phyloP scores from a whole-genome alignment of 2,113 vertebrate species.

The Pseudolaguvia tuberculata region DNA sequence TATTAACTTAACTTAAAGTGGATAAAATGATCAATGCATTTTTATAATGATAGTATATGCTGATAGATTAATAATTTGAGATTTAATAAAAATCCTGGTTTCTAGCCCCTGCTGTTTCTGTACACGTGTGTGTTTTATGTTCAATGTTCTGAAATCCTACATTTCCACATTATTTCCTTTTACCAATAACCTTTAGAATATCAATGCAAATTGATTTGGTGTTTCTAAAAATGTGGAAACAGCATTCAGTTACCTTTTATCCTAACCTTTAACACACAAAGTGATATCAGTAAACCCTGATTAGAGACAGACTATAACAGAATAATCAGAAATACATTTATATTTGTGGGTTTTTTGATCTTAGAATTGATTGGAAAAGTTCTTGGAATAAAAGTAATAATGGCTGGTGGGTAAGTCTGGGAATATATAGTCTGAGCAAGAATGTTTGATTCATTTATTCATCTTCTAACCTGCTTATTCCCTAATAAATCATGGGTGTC shows the following conservation, averaged over 20 bases:
- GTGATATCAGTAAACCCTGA: neutral
- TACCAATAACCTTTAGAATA: neutral
- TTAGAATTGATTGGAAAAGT: neutral
- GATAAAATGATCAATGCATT: no score
- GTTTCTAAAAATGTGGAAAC: neutral
- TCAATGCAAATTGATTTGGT: neutral
- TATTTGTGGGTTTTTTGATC: neutral
- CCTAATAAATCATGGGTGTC: no score
- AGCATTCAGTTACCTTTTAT: neutral
- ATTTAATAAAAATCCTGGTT: no score
- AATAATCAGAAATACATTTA: neutral
- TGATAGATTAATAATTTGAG: no score
- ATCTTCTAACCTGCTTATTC: no score
- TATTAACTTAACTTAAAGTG: no score
- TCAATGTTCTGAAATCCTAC: neutral
- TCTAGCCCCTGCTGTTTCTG: neutral
- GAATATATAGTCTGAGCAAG: neutral
- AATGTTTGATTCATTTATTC: no score
- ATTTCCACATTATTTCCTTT: neutral
- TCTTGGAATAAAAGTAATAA: neutral
- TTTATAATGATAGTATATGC: no score
- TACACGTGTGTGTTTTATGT: neutral
- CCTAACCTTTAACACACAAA: neutral
- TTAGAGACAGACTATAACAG: neutral
- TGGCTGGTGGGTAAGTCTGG: neutral